Conservation (phyloP, 2,113 vertebrate species). For the Oenanthe melanoleuca region DNA sequence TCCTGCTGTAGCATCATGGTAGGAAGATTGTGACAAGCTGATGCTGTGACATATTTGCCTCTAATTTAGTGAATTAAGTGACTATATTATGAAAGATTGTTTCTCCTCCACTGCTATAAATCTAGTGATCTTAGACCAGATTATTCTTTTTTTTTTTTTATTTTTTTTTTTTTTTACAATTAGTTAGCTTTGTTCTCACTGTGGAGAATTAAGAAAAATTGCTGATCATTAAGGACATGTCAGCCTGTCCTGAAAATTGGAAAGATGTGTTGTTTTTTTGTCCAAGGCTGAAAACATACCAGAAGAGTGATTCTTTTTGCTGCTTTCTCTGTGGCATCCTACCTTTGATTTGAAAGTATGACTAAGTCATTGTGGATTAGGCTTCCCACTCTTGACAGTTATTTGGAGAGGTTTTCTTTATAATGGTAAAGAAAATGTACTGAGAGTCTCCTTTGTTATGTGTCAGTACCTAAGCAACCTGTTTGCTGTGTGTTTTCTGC, state of each 20-base stretch:
- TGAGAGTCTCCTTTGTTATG: conserved; percentile 2
- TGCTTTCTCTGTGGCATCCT: background rate
- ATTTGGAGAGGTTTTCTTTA: conserved; percentile 30
- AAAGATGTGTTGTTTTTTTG: conserved; percentile 1
- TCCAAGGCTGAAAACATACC: conserved; percentile 19
- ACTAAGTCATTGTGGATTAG: conserved; percentile 20
- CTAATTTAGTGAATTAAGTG: background rate
- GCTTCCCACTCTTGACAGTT: conserved; percentile 35
- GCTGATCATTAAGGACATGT: conserved; percentile 4
- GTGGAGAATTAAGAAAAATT: conserved; percentile 40
- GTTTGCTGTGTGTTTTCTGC: background rate
- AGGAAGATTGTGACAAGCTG: background rate
- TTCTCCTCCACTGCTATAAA: background rate
- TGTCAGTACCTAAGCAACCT: conserved; percentile 19
- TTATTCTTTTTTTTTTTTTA: background rate
- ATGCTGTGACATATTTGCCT: background rate
- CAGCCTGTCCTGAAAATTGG: conserved; percentile 1
- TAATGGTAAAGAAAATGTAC: conserved; percentile 11
- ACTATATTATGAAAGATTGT: background rate
- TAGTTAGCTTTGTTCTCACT: conserved; percentile 7
- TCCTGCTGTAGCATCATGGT: background rate
- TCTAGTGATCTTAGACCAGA: background rate
- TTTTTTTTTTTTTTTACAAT: background rate
- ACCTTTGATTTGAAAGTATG: conserved; percentile 49
- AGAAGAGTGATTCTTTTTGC: background rate